Base-by-base conservation (phyloP, 1,140 invertebrate genomes). In the Philopotamus ludificatus region DNA sequence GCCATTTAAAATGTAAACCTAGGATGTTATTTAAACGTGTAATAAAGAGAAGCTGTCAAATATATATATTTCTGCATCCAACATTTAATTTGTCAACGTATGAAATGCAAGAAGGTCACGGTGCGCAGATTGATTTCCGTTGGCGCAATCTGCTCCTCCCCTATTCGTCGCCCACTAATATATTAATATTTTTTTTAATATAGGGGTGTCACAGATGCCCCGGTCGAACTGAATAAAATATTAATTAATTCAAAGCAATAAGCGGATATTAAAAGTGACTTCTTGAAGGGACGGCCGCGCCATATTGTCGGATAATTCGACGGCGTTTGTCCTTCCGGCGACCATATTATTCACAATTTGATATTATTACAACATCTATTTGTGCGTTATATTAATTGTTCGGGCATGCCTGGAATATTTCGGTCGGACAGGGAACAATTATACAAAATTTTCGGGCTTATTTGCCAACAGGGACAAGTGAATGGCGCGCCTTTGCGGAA, bases 181-280 rank as follows among this genome's bases (percentile, higher is more conserved):
- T 51, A 55, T 39, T 55, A n/a, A 18, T 55, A 23, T 39, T 39
- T 47, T 57, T 25, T 60, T 58, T 60, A 60, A 60, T 60, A 60
- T 60, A 15, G 22, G 18, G 15, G 10, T 47, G 57, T 47, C 42
- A 22, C 57, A 60, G 57, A 60, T 60, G 57, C 57, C 57, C 57
- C 57, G 34, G 53, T 18, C 8, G 25, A 60, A 60, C 57, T 60
- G 57, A 60, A 60, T 60, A 60, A n/a, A 60, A 60, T 60, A 60
- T 60, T 60, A 60, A 60, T 60, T 60, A 60, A 60, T 60, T 60
- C 57, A 34, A 44, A 47, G 57, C 57, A 60, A 60, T 60, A 60
- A 60, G 57, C 57, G 57, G 57, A 60, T 60, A 60, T 60, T 60
- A 60, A 60, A 60, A 60, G 42, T 60, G 57, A 60, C 42, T 34